Evolutionary conservation across 2,888 invertebrate species (phyloP).

Genomic region (Entomobrya multifasciata): DNA sequence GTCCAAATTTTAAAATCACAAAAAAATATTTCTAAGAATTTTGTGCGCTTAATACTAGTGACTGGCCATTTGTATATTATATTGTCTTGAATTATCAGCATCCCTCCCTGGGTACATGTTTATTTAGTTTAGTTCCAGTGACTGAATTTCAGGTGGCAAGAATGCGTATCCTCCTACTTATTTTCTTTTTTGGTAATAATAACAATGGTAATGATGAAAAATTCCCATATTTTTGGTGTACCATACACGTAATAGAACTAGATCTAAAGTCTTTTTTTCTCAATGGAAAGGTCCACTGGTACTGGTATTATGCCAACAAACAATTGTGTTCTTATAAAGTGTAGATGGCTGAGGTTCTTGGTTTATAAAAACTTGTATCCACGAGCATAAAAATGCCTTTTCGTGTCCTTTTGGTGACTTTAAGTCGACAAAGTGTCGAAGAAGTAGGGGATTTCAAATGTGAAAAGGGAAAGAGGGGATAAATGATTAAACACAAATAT

Average conservation of each 20-base stretch:
- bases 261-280: neutral
- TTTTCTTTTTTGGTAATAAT: neutral
- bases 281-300: neutral
- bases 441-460: neutral
- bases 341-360: neutral
- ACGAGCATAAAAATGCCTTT: neutral
- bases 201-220: conserved; percentile 1
- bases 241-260: neutral
- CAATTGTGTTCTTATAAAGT: neutral
- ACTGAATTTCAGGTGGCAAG: conserved; percentile 32
- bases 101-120: neutral
- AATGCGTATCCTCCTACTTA: conserved; percentile 45
- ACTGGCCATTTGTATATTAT: too few species aligned
- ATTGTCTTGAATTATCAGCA: too few species aligned
- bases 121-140: conserved; percentile 15
- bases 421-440: conserved; percentile 23
- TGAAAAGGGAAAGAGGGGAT: conserved; percentile 5
- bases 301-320: conserved; percentile 10
- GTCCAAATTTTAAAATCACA: neutral
- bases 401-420: conserved; percentile 30
- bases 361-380: neutral
- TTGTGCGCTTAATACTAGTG: neutral
- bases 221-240: neutral
- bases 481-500: conserved; percentile 35
- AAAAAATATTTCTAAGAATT: conserved; percentile 14